Evolutionary conservation across 2,113 vertebrate species (phyloP).

Genomic region (Apistogramma diplotaenia): DNA sequence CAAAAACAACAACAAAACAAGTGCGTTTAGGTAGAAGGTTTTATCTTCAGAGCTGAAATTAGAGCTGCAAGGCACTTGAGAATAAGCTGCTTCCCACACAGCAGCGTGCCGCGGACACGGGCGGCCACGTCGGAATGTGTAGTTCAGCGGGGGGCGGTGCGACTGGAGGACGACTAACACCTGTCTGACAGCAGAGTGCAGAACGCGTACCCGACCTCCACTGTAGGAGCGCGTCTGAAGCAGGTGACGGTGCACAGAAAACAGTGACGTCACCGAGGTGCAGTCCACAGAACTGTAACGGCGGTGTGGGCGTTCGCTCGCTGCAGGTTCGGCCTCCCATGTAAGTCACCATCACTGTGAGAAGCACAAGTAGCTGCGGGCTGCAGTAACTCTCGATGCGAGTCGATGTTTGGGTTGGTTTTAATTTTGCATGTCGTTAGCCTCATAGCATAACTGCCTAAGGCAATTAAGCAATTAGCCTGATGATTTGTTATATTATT

Average conservation of each 20-base stretch:
- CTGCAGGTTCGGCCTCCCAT: neutral
- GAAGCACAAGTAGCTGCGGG: neutral
- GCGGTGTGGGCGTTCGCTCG: neutral
- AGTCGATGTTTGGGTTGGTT: too few relatives aligned
- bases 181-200: too few relatives aligned
- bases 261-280: neutral
- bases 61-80: slow-evolving; percentile 61
- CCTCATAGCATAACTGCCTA: too few relatives aligned
- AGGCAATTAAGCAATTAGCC: too few relatives aligned
- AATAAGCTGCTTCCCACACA: neutral
- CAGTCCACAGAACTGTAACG: neutral
- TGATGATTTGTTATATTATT: too few relatives aligned
- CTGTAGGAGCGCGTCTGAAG: neutral
- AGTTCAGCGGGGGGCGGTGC: neutral
- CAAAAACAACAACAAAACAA: neutral
- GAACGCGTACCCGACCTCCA: too few relatives aligned
- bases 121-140: neutral
- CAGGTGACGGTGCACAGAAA: neutral
- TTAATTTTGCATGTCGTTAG: too few relatives aligned
- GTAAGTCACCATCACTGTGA: neutral
- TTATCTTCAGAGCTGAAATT: neutral
- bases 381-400: too few relatives aligned
- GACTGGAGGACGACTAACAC: neutral
- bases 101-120: neutral
- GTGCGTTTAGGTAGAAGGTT: neutral